Base-by-base conservation (phyloP, 2,888 invertebrate species). In the Tipula vernalis region DNA sequence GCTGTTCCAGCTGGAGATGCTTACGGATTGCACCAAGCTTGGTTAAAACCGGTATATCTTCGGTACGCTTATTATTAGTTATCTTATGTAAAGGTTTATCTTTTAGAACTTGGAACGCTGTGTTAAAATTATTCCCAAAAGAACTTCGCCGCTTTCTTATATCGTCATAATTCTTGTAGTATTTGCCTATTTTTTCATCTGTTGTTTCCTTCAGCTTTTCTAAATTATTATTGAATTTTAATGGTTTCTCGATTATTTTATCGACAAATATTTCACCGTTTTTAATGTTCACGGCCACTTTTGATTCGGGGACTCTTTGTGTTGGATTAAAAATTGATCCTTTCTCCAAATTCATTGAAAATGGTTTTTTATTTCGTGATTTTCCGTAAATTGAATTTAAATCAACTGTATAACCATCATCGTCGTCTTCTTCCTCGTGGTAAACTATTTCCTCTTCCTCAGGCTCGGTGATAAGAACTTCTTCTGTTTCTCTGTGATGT, bases 11-110 rank as follows among this genome's bases (percentile, higher is more conserved):
- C 88, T 95, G 95, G 89, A 95, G 89, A 89, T 95, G 95, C 88
- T 94, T 92, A 71, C 95, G 90, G 87, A 95, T 95, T 13, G 95
- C 94, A 0, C 95, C 95, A 51, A 95, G 90, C 89, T 95, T 95
- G 0, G 95, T 95, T 88, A 95, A 89, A 87, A 95, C 94, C 87
- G 94, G 89, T 2, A 28, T 28, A 28, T 28, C 71, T 28, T 71
- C 71, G 3, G 28, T 71, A 8, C 28, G 71, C 3, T 28, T 71
- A 28, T 71, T 71, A 71, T 28, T 71, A 10, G 0, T 28, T 28
- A 1, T 10, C 71, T 71, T 71, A 28, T 28, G 28, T 71, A 71
- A 10, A 2, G 71, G 28, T 71, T 8, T 18, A 8, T 71, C 71
- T 10, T 71, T 28, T 71, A 71, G 12, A 2, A 71, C 28, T 28